Conservation (phyloP, 2,113 vertebrate species). For the Eurypyga helias region DNA sequence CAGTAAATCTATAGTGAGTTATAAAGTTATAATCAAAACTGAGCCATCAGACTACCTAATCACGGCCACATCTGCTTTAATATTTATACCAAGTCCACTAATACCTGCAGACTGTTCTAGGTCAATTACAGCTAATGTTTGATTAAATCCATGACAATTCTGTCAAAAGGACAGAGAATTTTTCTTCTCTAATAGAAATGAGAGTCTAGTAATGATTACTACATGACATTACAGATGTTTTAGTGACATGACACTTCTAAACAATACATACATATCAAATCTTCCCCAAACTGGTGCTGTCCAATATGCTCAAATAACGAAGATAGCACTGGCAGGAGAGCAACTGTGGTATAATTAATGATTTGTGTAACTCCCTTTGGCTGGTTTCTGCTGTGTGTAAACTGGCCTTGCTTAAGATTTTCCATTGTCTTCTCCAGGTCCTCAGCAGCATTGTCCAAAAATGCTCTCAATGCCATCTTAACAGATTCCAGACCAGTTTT, state of each 20-base stretch:
- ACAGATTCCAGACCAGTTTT: slow-evolving; percentile 93
- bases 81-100: neutral
- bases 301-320: slow-evolving; percentile 94
- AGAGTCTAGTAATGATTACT: neutral
- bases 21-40: neutral
- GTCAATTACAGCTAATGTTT: neutral
- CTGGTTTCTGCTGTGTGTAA: slow-evolving; percentile 89
- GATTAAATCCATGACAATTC: neutral
- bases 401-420: slow-evolving; percentile 94
- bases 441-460: slow-evolving; percentile 90
- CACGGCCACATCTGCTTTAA: neutral
- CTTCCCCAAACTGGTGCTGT: slow-evolving; percentile 93
- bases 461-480: slow-evolving; percentile 86
- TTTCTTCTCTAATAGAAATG: neutral
- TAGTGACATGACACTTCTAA: neutral
- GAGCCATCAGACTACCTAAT: neutral
- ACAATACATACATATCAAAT: slow-evolving; percentile 88
- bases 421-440: slow-evolving; percentile 93
- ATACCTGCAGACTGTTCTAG: neutral
- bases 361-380: slow-evolving; percentile 92
- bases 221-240: neutral
- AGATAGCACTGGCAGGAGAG: slow-evolving; percentile 90
- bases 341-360: slow-evolving; percentile 96
- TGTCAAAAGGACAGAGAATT: neutral
- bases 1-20: neutral